Evolutionary conservation across 2,113 vertebrate species (phyloP), one percentile per base, ranked within the genome.

Genomic region (Vulpes lagopus): DNA sequence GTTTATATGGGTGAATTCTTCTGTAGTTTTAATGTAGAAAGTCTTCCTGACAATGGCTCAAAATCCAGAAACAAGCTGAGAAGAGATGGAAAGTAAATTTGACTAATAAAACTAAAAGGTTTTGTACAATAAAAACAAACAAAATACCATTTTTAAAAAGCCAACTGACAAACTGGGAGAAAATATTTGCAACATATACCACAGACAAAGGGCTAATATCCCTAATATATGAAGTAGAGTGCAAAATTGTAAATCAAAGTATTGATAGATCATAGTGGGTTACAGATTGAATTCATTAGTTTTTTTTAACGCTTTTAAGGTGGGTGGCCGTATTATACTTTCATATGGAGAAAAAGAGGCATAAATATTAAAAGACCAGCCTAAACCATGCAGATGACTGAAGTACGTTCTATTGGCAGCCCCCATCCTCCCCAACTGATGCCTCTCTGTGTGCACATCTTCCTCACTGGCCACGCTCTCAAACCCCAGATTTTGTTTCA

Each of bases 101-200:
- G 17, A 65, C 65, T 82, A 88, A 67, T 82, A 82, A 91, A 91
- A 73, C 84, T 22, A 51, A 74, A 83, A 67, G 43, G 12, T 49
- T 82, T 89, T 87, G 14, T 32, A 89, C 14, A 8, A 74, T 43
- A 80, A 64, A 91, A 87, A 71, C 80, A 83, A 79, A 88, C 43
- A 83, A 83, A 82, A 88, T 65, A 19, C 38, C 19, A 51, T 35
- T 96, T 79, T 64, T 1, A 32, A 88, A 88, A 88, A 74, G 35
- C 27, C 65, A 35, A 92, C 5, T 11, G 60, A 83, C 14, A 53
- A 84, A 67, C 57, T 59, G 35, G 19, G 12, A 89, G 51, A 67
- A 78, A 78, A 57, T 83, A 76, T 83, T 84, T 89, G 55, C 85
- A 64, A 64, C 32, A 19, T 38, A 55, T 30, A 32, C 55, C 19